Base-by-base conservation (phyloP, 2,888 invertebrate genomes). In the Troides helena region DNA sequence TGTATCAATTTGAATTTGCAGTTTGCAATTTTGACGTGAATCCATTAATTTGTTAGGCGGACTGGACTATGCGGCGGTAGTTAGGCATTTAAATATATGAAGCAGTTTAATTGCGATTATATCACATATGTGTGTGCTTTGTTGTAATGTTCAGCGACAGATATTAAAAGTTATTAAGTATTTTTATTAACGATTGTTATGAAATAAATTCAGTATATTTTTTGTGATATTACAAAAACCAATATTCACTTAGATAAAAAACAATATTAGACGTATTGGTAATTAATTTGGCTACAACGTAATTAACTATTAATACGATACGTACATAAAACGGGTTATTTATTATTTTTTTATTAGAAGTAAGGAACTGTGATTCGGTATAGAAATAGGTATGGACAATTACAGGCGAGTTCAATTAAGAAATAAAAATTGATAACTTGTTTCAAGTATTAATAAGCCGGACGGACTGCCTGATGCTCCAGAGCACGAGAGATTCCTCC, bases 1-100 rank as follows among this genome's bases (percentile, higher is more conserved):
- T 88, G 87, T 85, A 88, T 87, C 86, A 86, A 87, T 88, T 90
- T 86, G 84, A 87, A 85, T 86, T 87, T 85, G 83, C 86, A 87
- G 89, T 90, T 90, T 87, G 85, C 86, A 90, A 89, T 88, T 91
- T 88, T 90, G 86, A 88, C 83, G 84, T 84, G 85, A 81, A 85
- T 87, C 88, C 86, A 85, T 86, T 88, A 86, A 87, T 88, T 85
- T 84, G 84, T 83, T 82, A 85, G 81, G 79, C 80, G 79, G 78
- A 78, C 78, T 80, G 80, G 78, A 80, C 80, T 77, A 74, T 80
- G 75, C 76, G 74, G 76, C 70, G 72, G 50, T n/a, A 25, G 74
- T 62, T 71, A 68, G 68, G 43, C 68, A 70, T 70, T 68, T 72
- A 68, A 56, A 70, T 50, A 66, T 64, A 71, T 60, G 65, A 63